These are phyloP conservation scores for Pammene aurita DNA, from an alignment of 2,888 invertebrate genomes.

Conservation along the genomic window DNA sequence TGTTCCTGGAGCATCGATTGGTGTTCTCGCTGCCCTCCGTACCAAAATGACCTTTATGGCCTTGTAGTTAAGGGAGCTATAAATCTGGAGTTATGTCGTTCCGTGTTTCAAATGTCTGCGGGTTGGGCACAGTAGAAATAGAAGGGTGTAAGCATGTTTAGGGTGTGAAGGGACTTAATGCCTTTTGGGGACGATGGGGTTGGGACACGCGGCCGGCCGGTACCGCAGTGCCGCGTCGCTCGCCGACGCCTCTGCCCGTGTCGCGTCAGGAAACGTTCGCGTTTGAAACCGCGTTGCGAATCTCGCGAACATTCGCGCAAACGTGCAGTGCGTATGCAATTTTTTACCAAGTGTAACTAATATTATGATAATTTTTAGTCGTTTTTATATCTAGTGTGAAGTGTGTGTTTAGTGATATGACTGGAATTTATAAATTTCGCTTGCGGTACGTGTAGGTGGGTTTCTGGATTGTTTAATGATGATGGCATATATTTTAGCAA, in stretches of 20 bases:
- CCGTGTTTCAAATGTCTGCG: conserved; percentile 48
- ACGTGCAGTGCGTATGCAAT: conserved; percentile 49
- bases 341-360: conserved; percentile 52
- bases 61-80: not conserved
- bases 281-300: conserved; percentile 71
- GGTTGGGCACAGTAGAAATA: conserved; percentile 45
- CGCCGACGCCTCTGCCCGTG: conserved; percentile 68
- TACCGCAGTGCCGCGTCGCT: conserved; percentile 79
- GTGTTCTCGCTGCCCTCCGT: conserved; percentile 51
- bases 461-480: conserved; percentile 36
- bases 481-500: conserved; percentile 42
- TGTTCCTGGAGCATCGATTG: conserved; percentile 81
- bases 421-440: conserved; percentile 42
- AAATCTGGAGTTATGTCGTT: conserved; percentile 48
- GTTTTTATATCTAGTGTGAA: conserved; percentile 43
- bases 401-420: conserved; percentile 44
- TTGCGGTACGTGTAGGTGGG: conserved; percentile 42
- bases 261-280: conserved; percentile 48
- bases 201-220: conserved; percentile 69
- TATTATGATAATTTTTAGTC: conserved; percentile 26
- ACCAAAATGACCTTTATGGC: conserved; percentile 50
- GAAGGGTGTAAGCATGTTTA: conserved; percentile 7
- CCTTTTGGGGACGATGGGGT: not conserved
- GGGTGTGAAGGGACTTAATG: not conserved
- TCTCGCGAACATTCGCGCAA: conserved; percentile 56